Base-by-base conservation (phyloP, 2,888 invertebrate genomes). In the Acanthococcus lagerstroemiae region DNA sequence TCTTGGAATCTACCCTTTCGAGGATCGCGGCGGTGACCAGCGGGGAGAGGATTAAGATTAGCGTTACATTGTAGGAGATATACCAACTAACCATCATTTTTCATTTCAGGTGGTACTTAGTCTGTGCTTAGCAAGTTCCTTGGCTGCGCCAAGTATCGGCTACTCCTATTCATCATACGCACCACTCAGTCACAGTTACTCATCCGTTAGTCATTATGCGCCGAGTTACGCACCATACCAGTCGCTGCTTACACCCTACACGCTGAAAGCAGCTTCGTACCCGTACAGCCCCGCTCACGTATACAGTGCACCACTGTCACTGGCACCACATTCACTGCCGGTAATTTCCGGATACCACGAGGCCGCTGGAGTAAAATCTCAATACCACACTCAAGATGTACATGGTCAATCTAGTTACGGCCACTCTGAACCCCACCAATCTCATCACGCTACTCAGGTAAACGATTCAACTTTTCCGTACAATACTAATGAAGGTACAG, bases 71-170 rank as follows among this genome's bases (percentile, higher is more conserved):
- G n/a, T n/a, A n/a, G n/a, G n/a, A n/a, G n/a, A n/a, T n/a, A n/a
- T n/a, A n/a, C n/a, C n/a, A n/a, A n/a, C n/a, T n/a, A n/a, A n/a
- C n/a, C n/a, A n/a, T n/a, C n/a, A n/a, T n/a, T n/a, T 61, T 30
- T 25, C 17, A 26, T 75, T 74, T 55, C 78, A 82, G 82, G 80
- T 81, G 77, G 80, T 80, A 73, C 77, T 82, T 77, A 77, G 78
- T 75, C 79, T 81, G 77, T 75, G 81, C 73, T 71, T 75, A 72
- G 77, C 76, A 66, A 73, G 73, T 68, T 63, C 68, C 69, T 67
- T 68, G 55, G 70, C 69, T 27, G 68, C 67, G 25, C 69, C 70
- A 30, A 60, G 66, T 19, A 55, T 67, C 67, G 67, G 70, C 67
- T 70, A 69, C 67, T 69, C 68, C 56, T 61, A 65, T 61, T 67